A percentile compares a stretch with the other conserved stretches of the same genome.
Evolutionary conservation across 2,888 invertebrate genomes (phyloP).

Genomic region (Pseudoips prasinana): DNA sequence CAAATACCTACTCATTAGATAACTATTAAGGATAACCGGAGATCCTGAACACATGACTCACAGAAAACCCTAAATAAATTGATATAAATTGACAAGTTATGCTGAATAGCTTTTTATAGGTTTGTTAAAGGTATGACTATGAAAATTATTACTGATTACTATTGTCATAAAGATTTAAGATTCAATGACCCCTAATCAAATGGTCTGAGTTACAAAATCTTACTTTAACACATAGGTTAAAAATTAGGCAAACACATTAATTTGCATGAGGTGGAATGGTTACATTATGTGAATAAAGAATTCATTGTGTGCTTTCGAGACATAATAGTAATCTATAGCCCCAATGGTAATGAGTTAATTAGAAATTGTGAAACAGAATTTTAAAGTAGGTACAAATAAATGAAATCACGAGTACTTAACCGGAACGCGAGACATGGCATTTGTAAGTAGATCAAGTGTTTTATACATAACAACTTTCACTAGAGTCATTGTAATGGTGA

Average conservation of each 20-base stretch:
- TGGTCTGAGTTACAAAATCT: slow-evolving; percentile 35
- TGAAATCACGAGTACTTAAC: slow-evolving; percentile 82
- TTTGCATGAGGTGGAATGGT: slow-evolving; percentile 46
- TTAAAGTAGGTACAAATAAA: slow-evolving; percentile 79
- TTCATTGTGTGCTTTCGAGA: slow-evolving; percentile 43
- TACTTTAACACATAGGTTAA: slow-evolving; percentile 30
- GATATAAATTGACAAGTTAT: too few species aligned
- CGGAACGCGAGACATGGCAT: slow-evolving; percentile 82
- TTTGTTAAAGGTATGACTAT: too few species aligned
- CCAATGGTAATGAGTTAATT: slow-evolving; percentile 74
- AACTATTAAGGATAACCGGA: too few species aligned
- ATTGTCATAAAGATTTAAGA: slow-evolving; percentile 24
- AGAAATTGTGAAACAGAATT: slow-evolving; percentile 80
- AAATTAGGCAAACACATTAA: slow-evolving; percentile 42
- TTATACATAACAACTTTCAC: slow-evolving; percentile 83
- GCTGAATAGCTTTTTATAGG: too few species aligned
- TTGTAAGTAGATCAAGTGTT: slow-evolving; percentile 82
- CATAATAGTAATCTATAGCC: slow-evolving; percentile 52
- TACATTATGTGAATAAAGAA: slow-evolving; percentile 41
- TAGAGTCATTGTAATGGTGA: slow-evolving; percentile 82
- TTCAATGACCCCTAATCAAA: slow-evolving; percentile 35
- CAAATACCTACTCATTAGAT: too few species aligned
- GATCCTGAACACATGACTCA: too few species aligned
- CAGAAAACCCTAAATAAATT: slow-evolving; percentile 10
- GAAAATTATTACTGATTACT: slow-evolving; percentile 8